phyloP scores from a whole-genome alignment of 2,797 vertebrate genomes.

The Esox lucius region DNA sequence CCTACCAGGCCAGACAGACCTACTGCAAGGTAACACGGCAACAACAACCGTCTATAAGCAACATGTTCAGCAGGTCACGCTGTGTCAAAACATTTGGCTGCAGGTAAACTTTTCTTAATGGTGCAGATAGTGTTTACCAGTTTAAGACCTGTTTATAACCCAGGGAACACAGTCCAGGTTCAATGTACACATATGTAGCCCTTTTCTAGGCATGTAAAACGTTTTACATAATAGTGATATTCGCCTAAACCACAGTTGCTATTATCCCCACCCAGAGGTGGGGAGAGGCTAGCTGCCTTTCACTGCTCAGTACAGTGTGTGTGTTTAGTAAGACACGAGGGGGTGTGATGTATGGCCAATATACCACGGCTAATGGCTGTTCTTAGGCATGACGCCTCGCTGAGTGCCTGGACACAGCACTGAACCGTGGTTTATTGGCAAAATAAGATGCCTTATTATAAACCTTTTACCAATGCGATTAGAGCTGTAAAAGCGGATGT shows the following conservation, averaged over 20 bases:
- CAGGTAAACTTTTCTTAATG: not conserved
- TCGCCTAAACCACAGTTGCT: not conserved
- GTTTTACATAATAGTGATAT: not conserved
- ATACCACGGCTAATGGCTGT: no score
- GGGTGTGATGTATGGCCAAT: no score
- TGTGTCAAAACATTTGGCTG: not conserved
- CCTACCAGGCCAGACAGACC: slow-evolving; percentile 77
- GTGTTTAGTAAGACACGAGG: no score
- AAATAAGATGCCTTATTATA: no score
- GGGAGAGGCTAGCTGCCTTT: no score
- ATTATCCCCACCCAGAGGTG: no score
- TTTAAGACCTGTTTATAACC: not conserved
- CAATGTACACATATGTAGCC: not conserved
- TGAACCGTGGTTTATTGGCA: no score
- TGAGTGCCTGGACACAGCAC: no score
- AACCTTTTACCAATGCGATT: no score
- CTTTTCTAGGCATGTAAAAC: not conserved
- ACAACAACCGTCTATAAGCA: not conserved
- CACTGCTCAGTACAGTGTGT: no score
- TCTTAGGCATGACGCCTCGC: no score
- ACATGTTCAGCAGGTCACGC: not conserved
- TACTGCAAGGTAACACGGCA: slow-evolving; percentile 73
- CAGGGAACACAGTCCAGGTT: not conserved
- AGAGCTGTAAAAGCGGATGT: no score
- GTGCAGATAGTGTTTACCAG: not conserved